phyloP scores from a whole-genome alignment of 2,888 invertebrate genomes.

The Mesorhabditis sp. region DNA sequence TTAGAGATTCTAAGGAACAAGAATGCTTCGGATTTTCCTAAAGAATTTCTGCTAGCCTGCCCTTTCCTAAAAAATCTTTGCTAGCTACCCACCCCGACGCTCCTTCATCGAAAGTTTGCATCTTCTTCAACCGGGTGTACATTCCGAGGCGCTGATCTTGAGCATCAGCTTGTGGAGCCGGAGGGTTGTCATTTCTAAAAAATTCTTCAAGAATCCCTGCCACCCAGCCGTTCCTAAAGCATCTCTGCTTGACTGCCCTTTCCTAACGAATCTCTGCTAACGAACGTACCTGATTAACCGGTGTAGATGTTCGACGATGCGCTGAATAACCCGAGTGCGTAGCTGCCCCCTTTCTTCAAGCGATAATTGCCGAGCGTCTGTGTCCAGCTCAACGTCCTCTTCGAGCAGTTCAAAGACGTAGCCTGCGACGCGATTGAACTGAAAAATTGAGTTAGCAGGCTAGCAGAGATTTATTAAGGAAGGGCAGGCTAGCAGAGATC shows the following conservation, averaged over 20 bases:
- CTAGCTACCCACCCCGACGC: too few relatives aligned
- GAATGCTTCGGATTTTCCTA: too few relatives aligned
- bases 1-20: too few relatives aligned
- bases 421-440: neutral
- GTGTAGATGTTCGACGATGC: neutral
- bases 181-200: neutral
- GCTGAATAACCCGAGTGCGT: neutral
- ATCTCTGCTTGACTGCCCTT: neutral
- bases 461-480: neutral
- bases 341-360: neutral
- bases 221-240: neutral
- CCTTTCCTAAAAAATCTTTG: too few relatives aligned
- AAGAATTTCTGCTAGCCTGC: too few relatives aligned
- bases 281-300: neutral
- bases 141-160: neutral
- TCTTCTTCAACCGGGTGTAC: neutral
- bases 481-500: neutral
- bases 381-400: neutral
- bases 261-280: neutral
- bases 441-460: neutral
- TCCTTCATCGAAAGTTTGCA: too few relatives aligned
- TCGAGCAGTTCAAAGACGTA: slow-evolving; percentile 1
- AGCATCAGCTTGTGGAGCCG: neutral
- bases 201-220: neutral
- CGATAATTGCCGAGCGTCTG: neutral